These are phyloP conservation scores for Lepisosteus osseus DNA, from an alignment of 2,113 vertebrate species.

Conservation along the genomic window DNA sequence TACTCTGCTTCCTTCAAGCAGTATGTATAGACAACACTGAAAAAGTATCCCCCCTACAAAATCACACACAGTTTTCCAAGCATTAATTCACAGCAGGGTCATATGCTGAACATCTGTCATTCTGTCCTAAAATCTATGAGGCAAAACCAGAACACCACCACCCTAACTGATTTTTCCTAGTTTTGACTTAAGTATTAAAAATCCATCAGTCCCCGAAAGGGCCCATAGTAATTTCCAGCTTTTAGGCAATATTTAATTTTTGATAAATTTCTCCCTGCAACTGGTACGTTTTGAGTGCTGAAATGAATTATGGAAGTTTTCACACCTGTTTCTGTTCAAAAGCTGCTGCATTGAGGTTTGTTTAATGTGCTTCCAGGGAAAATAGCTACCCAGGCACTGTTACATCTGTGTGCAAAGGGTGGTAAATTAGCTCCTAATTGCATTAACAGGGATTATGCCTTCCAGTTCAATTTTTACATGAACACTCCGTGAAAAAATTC, in stretches of 20 bases:
- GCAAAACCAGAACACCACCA: constrained; percentile 80
- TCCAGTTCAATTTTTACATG: constrained; percentile 88
- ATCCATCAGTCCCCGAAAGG: constrained; percentile 82
- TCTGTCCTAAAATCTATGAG: constrained; percentile 83
- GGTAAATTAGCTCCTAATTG: constrained; percentile 96
- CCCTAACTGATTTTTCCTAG: constrained; percentile 82
- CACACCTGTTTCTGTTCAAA: constrained; percentile 94
- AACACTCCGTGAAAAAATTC: constrained; percentile 73
- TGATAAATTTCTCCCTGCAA: constrained; percentile 71
- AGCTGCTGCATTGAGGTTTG: constrained; percentile 74
- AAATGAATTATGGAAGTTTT: constrained; percentile 83
- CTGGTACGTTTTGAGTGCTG: constrained; percentile 72
- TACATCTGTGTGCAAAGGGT: constrained; percentile 87
- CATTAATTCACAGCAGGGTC: constrained; percentile 82
- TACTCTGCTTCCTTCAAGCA: neutral
- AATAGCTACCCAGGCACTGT: constrained; percentile 79
- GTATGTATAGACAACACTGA: constrained; percentile 14
- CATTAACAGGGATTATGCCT: constrained; percentile 94
- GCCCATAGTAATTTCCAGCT: constrained; percentile 80
- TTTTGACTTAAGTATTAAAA: constrained; percentile 83
- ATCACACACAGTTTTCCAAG: constrained; percentile 61
- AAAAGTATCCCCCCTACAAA: constrained; percentile 20
- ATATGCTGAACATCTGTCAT: constrained; percentile 86
- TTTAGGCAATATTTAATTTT: constrained; percentile 46
- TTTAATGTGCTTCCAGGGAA: constrained; percentile 75